phyloP scores from a whole-genome alignment of 2,113 vertebrate genomes.

The Tonatia bakeri region DNA sequence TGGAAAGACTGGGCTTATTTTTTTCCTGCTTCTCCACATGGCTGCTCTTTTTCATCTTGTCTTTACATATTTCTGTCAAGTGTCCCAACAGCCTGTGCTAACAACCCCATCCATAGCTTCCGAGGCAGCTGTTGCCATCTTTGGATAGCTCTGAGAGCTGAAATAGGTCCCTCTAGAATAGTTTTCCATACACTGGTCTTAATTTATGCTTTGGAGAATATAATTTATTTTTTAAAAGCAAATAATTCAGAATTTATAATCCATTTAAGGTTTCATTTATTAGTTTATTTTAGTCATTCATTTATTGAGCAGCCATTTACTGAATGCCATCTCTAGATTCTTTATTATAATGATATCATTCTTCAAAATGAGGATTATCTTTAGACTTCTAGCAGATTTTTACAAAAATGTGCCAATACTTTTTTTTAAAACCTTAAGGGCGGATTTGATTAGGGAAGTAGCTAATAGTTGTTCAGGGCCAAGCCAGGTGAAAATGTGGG shows the following conservation, averaged over 20 bases:
- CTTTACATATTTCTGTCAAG: conserved; percentile 35
- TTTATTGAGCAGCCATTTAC: conserved; percentile 15
- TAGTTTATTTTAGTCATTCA: not conserved
- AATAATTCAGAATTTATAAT: conserved; percentile 44
- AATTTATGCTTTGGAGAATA: conserved; percentile 44
- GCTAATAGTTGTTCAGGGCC: not conserved
- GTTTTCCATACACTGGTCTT: conserved; percentile 28
- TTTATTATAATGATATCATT: conserved; percentile 2
- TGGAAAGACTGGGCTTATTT: not conserved
- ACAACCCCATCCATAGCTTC: conserved; percentile 1
- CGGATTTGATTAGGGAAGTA: conserved; percentile 25
- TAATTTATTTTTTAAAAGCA: conserved; percentile 14
- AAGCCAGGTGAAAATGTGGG: not conserved
- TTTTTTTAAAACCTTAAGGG: not conserved
- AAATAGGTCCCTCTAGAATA: not conserved
- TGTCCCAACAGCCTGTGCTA: conserved; percentile 23
- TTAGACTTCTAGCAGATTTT: conserved; percentile 12
- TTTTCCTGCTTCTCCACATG: not conserved
- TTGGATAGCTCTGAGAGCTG: conserved; percentile 42
- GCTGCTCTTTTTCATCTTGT: conserved; percentile 40
- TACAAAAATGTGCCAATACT: not conserved
- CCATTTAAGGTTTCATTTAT: not conserved
- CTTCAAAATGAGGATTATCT: not conserved
- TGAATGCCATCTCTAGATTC: not conserved
- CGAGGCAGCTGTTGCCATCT: conserved; percentile 1